Evolutionary conservation across 2,888 invertebrate genomes (phyloP).

Genomic region (Alloplasta piceator): DNA sequence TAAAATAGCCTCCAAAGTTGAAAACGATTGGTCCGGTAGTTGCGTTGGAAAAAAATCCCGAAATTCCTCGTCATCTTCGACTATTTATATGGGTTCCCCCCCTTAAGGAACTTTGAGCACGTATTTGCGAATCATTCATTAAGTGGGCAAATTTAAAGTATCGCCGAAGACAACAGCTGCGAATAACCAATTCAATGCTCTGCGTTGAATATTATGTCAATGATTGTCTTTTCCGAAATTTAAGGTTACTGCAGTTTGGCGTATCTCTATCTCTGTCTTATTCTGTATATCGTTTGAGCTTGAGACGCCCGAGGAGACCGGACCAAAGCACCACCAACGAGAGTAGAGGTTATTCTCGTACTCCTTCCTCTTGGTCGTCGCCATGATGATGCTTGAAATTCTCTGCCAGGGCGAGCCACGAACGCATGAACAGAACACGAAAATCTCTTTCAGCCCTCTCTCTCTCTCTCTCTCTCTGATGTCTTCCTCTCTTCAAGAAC

Average conservation of each 20-base stretch:
- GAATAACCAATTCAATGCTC: too few species aligned
- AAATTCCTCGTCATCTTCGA: too few species aligned
- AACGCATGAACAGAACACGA: slow-evolving; percentile 44
- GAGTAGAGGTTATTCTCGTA: slow-evolving; percentile 74
- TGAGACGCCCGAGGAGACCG: slow-evolving; percentile 42
- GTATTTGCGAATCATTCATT: too few species aligned
- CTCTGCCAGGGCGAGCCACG: slow-evolving; percentile 78
- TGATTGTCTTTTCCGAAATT: background rate
- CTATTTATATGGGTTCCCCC: too few species aligned
- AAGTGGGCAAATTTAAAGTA: too few species aligned
- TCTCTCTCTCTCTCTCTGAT: background rate
- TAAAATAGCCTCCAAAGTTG: too few species aligned
- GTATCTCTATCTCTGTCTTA: slow-evolving; percentile 3
- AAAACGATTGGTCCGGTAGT: too few species aligned
- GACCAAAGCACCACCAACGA: slow-evolving; percentile 42
- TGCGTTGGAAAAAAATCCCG: too few species aligned
- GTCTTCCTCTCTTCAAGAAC: slow-evolving; percentile 46
- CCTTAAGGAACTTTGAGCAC: too few species aligned
- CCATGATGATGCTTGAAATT: slow-evolving; percentile 75
- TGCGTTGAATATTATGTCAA: background rate
- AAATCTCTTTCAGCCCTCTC: slow-evolving; percentile 20
- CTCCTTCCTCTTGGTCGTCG: slow-evolving; percentile 56
- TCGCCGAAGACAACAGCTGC: too few species aligned
- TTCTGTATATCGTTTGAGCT: slow-evolving; percentile 44
- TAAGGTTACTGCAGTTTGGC: background rate